These are phyloP conservation scores for Hydrocynus forskahlii DNA, from an alignment of 2,797 vertebrate genomes.

Conservation along the genomic window DNA sequence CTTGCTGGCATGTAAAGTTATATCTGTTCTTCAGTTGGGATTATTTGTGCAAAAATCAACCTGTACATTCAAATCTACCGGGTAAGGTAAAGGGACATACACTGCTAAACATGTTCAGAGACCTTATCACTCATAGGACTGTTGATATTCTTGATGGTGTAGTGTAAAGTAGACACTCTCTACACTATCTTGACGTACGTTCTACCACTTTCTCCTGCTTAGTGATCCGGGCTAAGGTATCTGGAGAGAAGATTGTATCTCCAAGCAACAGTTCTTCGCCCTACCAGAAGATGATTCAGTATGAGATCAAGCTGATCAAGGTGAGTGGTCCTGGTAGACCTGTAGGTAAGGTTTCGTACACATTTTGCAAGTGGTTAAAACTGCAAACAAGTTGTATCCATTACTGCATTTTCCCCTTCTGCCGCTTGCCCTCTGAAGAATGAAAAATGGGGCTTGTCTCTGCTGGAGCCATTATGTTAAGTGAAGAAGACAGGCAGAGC, in stretches of 20 bases:
- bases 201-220: conserved; percentile 19
- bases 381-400: neutral
- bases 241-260: conserved; percentile 88
- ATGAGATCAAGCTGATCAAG: conserved; percentile 97
- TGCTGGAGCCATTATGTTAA: conserved; percentile 11
- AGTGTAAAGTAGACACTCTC: no score
- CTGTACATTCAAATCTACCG: no score
- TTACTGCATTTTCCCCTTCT: neutral
- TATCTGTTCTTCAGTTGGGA: no score
- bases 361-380: no score
- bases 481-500: conserved; percentile 1
- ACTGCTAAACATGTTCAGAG: no score
- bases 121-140: no score
- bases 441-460: neutral
- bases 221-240: conserved; percentile 92
- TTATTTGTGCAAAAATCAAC: no score
- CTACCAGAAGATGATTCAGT: conserved; percentile 89
- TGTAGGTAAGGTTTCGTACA: neutral
- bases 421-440: neutral
- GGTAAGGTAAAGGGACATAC: no score
- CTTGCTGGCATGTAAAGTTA: no score
- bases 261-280: conserved; percentile 82
- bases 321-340: conserved; percentile 72
- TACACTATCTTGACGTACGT: neutral
- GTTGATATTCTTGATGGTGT: no score